A percentile compares a stretch with the other conserved stretches of the same genome.
Evolutionary conservation across 2,797 vertebrate genomes (phyloP).

Genomic region (Enteromius fasciolatus): DNA sequence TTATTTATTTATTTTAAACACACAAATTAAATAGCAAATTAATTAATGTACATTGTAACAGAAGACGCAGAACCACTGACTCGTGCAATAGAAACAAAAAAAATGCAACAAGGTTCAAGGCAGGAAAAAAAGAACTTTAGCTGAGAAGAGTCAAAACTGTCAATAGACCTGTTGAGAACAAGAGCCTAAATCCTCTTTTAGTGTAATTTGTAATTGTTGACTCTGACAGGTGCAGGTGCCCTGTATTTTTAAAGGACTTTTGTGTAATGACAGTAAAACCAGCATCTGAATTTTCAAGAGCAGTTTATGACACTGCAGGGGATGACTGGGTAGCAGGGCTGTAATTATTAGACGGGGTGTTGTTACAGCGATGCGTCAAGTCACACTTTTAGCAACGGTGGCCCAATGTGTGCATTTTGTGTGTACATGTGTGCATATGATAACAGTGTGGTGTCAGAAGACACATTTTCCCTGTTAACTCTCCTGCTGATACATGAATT

Average conservation of each 20-base stretch:
- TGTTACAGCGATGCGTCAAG: not conserved
- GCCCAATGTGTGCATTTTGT: not conserved
- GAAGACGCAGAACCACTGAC: not conserved
- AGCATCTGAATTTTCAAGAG: slow-evolving; percentile 18
- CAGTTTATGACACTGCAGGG: slow-evolving; percentile 31
- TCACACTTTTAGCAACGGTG: slow-evolving; percentile 36
- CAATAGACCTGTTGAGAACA: not conserved
- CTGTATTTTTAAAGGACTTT: slow-evolving; percentile 4
- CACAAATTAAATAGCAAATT: not conserved
- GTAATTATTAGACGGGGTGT: slow-evolving; percentile 25
- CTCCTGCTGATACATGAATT: not conserved
- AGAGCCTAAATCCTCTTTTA: not conserved
- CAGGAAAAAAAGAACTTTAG: not conserved
- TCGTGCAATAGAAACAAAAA: not conserved
- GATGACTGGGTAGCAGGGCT: slow-evolving; percentile 4
- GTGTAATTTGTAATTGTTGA: slow-evolving; percentile 1
- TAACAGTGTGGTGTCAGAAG: not conserved
- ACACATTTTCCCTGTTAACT: not conserved
- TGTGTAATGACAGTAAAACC: slow-evolving; percentile 33
- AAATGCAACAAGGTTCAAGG: not conserved
- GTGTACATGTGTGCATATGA: not conserved
- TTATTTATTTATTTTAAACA: not conserved
- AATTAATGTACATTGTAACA: not conserved
- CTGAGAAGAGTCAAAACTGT: slow-evolving; percentile 1
- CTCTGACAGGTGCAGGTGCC: slow-evolving; percentile 33